Evolutionary conservation across 1,140 invertebrate species (phyloP), one percentile per base, ranked within the genome.

Genomic region (Lepidotrigona ventralis): DNA sequence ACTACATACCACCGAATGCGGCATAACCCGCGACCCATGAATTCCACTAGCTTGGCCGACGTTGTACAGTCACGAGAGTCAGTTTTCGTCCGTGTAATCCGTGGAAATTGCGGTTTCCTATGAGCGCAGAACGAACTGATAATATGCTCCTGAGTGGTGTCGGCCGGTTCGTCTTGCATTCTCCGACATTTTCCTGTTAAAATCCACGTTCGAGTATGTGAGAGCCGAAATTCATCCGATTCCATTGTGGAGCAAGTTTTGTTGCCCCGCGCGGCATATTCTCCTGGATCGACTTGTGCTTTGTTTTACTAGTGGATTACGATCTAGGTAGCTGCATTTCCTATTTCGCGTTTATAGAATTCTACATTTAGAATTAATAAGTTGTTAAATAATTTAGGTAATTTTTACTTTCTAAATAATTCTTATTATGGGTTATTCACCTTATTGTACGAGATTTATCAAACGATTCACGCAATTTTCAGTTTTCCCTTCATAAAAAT

Each of bases 1-100:
- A 93, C 91, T 92, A 92, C 92, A 93, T 93, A 92, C 93, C 92
- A 92, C 89, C 87, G 91, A 92, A 90, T 90, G 90, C 90, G 89
- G 92, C 92, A 93, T 93, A 93, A 93, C 92, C 92, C 89, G 88
- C 91, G 90, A 91, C 91, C 92, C 90, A 90, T 88, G 90, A 92
- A 93, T 93, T 93, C 92, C 91, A 82, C 54, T 58, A 91, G 85
- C 86, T 76, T 89, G 84, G 88, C 87, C 89, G 86, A 79, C 85
- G 85, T 82, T 89, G 86, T 89, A 84, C 90, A 91, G 88, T 91
- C 88, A 88, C 83, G 66, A 64, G 83, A 88, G 87, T 88, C 86
- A 88, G 86, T 88, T 88, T 88, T 88, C 87, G 78, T 80, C 79
- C 86, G 86, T 82, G 79, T 85, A 87, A 82, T 85, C 79, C 85